Conservation (phyloP, 2,797 vertebrate species). For the Buphagus erythrorhynchus region DNA sequence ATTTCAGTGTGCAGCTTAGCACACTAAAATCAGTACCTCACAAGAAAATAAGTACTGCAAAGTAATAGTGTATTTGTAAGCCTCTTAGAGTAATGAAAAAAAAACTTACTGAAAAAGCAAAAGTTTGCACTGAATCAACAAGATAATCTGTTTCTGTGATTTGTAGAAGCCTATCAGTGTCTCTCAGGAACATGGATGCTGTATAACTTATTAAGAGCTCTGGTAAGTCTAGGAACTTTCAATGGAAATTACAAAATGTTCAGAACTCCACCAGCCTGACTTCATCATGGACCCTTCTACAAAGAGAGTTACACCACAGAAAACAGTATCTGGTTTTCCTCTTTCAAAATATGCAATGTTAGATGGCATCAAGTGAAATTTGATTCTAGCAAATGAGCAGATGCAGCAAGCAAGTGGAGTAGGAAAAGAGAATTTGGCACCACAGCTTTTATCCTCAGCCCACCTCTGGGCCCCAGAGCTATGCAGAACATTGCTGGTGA, state of each 20-base stretch:
- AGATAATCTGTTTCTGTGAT: neutral
- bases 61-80: neutral
- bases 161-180: neutral
- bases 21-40: neutral
- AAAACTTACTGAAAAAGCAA: neutral
- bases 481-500: neutral
- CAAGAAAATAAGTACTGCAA: neutral
- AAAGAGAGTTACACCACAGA: neutral
- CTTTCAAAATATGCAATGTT: neutral
- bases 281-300: rapidly evolving
- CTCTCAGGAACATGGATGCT: neutral
- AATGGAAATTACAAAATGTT: neutral
- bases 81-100: neutral
- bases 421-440: neutral
- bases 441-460: neutral
- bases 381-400: neutral
- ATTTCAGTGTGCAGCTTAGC: neutral
- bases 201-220: neutral
- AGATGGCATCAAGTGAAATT: neutral
- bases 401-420: neutral
- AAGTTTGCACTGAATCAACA: neutral
- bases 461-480: neutral
- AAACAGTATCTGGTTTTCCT: neutral
- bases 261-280: neutral
- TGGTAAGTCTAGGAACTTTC: neutral